phyloP scores from a whole-genome alignment of 2,888 invertebrate genomes.

The Apodemia zela region DNA sequence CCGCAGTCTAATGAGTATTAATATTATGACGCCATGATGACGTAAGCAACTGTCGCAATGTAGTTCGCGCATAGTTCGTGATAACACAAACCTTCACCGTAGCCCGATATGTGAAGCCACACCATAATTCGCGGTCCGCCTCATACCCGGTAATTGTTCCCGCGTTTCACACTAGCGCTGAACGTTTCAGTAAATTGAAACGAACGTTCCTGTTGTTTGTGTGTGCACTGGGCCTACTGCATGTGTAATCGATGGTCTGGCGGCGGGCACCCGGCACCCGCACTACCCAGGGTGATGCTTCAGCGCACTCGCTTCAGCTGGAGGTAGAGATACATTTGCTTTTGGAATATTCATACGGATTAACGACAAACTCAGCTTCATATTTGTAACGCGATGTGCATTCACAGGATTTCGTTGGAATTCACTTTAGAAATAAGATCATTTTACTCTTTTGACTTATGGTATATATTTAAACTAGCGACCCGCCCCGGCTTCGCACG shows the following conservation, averaged over 20 bases:
- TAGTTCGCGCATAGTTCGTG: too few species aligned
- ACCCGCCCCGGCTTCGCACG: too few species aligned
- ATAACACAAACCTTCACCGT: too few species aligned
- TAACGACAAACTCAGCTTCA: neutral
- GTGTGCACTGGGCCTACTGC: neutral
- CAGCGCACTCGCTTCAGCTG: neutral
- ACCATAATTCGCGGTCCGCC: neutral
- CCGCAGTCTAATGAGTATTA: too few species aligned
- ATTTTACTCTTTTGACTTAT: too few species aligned
- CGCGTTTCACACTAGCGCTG: neutral
- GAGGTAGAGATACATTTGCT: constrained; percentile 2
- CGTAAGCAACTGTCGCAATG: too few species aligned
- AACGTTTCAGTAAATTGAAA: constrained; percentile 8
- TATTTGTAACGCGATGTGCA: too few species aligned
- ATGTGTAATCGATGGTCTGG: neutral
- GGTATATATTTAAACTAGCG: too few species aligned
- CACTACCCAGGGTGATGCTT: neutral
- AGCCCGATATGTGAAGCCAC: too few species aligned
- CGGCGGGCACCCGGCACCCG: neutral
- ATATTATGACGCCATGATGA: too few species aligned
- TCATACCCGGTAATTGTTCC: neutral
- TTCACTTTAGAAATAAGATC: too few species aligned
- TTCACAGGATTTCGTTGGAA: too few species aligned
- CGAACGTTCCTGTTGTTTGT: neutral
- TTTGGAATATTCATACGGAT: neutral